These are phyloP conservation scores for Wasmannia auropunctata DNA, from an alignment of 1,140 invertebrate species.

Conservation along the genomic window DNA sequence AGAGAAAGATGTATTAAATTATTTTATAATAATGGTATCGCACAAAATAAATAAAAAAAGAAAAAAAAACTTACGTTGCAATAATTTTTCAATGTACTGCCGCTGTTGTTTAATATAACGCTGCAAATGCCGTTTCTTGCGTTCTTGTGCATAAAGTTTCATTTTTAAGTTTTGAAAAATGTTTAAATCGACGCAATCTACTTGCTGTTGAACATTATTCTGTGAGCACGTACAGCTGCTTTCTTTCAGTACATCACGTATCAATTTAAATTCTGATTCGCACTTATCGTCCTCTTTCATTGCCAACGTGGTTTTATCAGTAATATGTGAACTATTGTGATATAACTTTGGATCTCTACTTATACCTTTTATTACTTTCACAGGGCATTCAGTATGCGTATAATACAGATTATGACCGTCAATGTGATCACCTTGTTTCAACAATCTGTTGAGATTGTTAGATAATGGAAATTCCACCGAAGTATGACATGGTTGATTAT, in stretches of 20 bases:
- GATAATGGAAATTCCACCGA: neutral
- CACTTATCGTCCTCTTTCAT: constrained; percentile 81
- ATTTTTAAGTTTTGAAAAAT: constrained; percentile 84
- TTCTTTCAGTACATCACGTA: constrained; percentile 82
- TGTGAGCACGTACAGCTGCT: constrained; percentile 62
- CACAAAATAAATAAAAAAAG: constrained; percentile 40
- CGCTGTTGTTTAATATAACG: constrained; percentile 88
- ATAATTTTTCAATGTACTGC: constrained; percentile 87
- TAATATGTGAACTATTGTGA: constrained; percentile 4
- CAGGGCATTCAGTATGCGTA: neutral
- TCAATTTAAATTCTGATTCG: constrained; percentile 82
- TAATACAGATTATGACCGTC: neutral
- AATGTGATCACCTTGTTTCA: constrained; percentile 12
- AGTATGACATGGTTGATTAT: constrained; percentile 26
- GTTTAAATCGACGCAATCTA: constrained; percentile 79
- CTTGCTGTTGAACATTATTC: constrained; percentile 66
- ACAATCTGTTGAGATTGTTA: neutral
- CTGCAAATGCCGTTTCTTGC: constrained; percentile 88
- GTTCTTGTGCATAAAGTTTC: constrained; percentile 86
- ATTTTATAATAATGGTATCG: neutral
- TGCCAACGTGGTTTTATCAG: constrained; percentile 2
- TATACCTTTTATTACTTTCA: constrained; percentile 11
- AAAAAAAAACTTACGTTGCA: constrained; percentile 87
- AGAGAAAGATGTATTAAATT: constrained; percentile 21
- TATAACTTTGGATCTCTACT: constrained; percentile 38